Percentiles rank a stretch among this genome's conserved stretches.
Conservation (phyloP, 2,888 invertebrate genomes). For the Agrochola macilenta region DNA sequence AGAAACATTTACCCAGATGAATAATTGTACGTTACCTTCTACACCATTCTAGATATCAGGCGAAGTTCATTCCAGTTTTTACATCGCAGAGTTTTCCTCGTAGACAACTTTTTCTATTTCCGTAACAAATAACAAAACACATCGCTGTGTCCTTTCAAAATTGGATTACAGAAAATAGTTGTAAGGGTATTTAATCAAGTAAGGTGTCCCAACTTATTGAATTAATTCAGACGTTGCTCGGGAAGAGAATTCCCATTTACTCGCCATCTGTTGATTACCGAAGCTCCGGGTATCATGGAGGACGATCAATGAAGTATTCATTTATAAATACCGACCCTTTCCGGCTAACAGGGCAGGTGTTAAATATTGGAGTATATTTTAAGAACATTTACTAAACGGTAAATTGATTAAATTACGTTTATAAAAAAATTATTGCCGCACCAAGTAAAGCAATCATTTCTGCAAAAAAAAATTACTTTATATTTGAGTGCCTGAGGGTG, state of each 20-base stretch:
- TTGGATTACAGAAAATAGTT: constrained; percentile 53
- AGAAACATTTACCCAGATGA: background rate
- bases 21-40: background rate
- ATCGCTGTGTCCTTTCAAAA: background rate
- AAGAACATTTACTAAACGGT: background rate
- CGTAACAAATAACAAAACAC: background rate
- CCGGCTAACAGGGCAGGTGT: background rate
- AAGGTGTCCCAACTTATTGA: constrained; percentile 59
- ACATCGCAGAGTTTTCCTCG: background rate
- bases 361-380: background rate
- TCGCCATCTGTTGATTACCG: constrained; percentile 44
- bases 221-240: constrained; percentile 54
- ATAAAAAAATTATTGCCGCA: background rate
- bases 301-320: constrained; percentile 26
- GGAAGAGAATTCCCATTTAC: constrained; percentile 39
- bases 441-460: no score
- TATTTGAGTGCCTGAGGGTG: background rate
- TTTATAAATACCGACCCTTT: constrained; percentile 10
- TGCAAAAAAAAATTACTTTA: background rate
- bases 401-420: background rate
- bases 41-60: background rate
- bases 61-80: background rate
- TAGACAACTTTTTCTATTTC: background rate
- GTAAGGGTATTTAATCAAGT: constrained; percentile 63
- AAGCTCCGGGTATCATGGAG: constrained; percentile 25